phyloP scores from a whole-genome alignment of 2,888 invertebrate genomes.

The Calliopum simillimum region DNA sequence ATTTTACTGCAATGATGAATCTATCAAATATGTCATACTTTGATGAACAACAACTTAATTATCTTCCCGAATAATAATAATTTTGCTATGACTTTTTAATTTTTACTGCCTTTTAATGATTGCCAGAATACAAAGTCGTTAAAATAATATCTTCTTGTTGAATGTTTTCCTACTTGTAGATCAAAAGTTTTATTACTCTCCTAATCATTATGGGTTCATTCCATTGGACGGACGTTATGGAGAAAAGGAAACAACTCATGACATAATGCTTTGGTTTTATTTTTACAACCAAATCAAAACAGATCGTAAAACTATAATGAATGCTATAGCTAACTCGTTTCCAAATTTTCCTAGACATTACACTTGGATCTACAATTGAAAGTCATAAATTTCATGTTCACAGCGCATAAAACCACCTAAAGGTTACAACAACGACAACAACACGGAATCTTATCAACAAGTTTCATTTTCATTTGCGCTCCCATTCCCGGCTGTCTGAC shows the following conservation, averaged over 20 bases:
- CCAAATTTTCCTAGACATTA: not conserved
- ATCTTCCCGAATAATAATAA: not conserved
- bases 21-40: too few relatives aligned
- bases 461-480: conserved; percentile 26
- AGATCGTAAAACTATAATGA: conserved; percentile 24
- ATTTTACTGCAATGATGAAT: conserved; percentile 1
- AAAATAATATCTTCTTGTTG: conserved; percentile 11
- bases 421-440: conserved; percentile 42
- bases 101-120: conserved; percentile 27
- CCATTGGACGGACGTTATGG: not conserved
- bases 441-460: conserved; percentile 33
- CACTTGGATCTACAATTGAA: conserved; percentile 14
- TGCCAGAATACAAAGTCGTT: not conserved
- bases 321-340: not conserved
- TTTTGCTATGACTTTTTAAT: not conserved
- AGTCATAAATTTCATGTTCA: conserved; percentile 54
- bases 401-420: conserved; percentile 59
- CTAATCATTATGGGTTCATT: conserved; percentile 10
- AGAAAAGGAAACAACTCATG: not conserved
- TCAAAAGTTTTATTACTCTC: not conserved
- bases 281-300: conserved; percentile 28
- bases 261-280: not conserved
- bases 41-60: not conserved
- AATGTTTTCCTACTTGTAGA: conserved; percentile 10
- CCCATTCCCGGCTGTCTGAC: too few relatives aligned